phyloP scores from a whole-genome alignment of 2,797 vertebrate genomes.

The Myotis findleyi region DNA sequence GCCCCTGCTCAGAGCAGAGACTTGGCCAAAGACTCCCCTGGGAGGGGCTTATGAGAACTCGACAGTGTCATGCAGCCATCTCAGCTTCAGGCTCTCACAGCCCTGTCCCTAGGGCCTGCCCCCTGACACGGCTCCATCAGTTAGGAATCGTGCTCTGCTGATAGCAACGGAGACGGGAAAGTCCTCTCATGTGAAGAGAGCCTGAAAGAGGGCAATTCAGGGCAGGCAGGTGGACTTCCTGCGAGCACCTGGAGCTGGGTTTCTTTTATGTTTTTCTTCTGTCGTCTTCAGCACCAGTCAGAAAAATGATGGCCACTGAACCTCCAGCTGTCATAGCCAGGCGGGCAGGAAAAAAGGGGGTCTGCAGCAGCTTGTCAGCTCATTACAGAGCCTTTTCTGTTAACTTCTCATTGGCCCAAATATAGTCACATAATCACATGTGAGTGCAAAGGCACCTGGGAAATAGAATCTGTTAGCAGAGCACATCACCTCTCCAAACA shows the following conservation, averaged over 20 bases:
- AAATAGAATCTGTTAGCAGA: neutral
- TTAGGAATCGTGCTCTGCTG: neutral
- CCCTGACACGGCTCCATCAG: neutral
- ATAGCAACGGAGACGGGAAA: neutral
- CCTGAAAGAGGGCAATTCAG: neutral
- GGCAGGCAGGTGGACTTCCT: neutral
- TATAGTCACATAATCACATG: neutral
- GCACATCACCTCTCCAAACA: neutral
- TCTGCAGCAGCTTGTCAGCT: neutral
- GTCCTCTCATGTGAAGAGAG: neutral
- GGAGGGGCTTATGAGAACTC: neutral
- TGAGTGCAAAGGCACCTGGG: neutral
- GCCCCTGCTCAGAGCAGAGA: neutral
- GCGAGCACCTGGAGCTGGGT: neutral
- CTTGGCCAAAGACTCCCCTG: neutral
- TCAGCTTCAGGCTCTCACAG: neutral
- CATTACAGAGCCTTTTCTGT: neutral
- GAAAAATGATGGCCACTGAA: neutral
- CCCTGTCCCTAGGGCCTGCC: neutral
- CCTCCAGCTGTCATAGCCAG: neutral
- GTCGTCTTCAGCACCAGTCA: neutral
- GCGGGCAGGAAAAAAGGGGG: neutral
- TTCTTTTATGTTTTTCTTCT: constrained; percentile 13
- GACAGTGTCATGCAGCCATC: neutral
- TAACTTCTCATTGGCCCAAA: constrained; percentile 4